Evolutionary conservation across 1,140 invertebrate species (phyloP), one percentile per base, ranked within the genome.

Genomic region (Drosophila varians): DNA sequence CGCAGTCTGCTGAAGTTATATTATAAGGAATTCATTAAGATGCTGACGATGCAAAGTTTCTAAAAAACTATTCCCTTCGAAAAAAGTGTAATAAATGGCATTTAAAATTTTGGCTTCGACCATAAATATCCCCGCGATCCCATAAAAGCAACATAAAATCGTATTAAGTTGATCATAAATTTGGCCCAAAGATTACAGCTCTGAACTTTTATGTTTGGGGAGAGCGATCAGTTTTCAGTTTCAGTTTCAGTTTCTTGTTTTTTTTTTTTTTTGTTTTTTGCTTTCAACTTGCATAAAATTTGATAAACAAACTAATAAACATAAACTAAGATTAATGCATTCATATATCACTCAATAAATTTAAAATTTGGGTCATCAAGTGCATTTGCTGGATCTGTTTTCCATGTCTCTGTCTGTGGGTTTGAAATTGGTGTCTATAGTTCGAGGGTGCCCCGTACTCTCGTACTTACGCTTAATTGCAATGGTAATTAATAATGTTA

Each of bases 401-500:
- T 60, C 23, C 43, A 40, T 26, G 23, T 28, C 36, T 16, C n/a
- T 18, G 7, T 43, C 21, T 60, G 18, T 56, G 48, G 25, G 21
- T 12, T 26, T 43, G 38, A 43, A 21, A 31, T 8, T 34, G 31
- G 11, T 34, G 9, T 34, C 14, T 31, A 34, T 38, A 7, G 36
- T 16, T 14, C 40, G 48, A 76, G 58, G 54, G 56, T 40, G 60
- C 62, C 40, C 55, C 62, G 45, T 26, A 45, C 72, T 48, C 38
- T 42, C 38, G 77, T 87, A 84, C 83, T 89, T 84, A 77, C 89
- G 83, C 73, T 89, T 89, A 89, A 89, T 89, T 89, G 84, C 84
- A 89, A 48, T 86, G 79, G 84, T 84, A 89, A 89, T 89, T 89
- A 89, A 89, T 89, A 89, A 86, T 82, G 82, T 87, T 87, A 87